phyloP scores from a whole-genome alignment of 1,140 invertebrate species.

The Drusus annulatus region DNA sequence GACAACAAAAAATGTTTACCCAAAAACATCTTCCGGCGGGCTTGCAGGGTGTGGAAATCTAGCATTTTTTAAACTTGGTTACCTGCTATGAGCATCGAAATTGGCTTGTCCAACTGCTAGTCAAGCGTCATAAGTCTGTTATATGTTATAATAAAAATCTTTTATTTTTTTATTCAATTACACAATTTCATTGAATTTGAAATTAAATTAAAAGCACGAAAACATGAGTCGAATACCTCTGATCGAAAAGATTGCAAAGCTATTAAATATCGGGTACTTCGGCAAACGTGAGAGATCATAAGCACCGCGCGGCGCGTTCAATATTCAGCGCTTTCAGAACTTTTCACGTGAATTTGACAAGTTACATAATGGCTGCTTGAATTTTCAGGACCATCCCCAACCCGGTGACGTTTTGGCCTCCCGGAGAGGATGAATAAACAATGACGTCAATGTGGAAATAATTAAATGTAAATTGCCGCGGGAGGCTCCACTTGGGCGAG shows the following conservation, averaged over 20 bases:
- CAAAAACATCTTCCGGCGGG: too few relatives aligned
- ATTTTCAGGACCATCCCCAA: background rate
- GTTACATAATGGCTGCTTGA: background rate
- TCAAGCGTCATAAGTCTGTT: too few relatives aligned
- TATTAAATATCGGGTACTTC: background rate
- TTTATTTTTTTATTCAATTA: too few relatives aligned
- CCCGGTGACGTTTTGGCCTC: constrained; percentile 12
- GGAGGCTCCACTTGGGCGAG: background rate
- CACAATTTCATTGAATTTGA: too few relatives aligned
- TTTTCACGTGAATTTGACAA: background rate
- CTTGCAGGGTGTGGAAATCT: too few relatives aligned
- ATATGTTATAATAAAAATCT: too few relatives aligned
- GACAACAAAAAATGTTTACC: too few relatives aligned
- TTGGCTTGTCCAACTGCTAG: too few relatives aligned
- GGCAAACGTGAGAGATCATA: background rate
- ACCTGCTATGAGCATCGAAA: too few relatives aligned
- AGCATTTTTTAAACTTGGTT: too few relatives aligned
- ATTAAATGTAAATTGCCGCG: constrained; percentile 31
- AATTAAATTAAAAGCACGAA: too few relatives aligned
- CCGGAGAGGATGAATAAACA: constrained; percentile 22
- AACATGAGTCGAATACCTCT: background rate
- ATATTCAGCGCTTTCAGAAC: background rate
- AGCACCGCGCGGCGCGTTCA: background rate
- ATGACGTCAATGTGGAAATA: constrained; percentile 36
- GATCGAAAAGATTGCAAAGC: background rate